A percentile compares a stretch with the other conserved stretches of the same genome.
These are phyloP conservation scores for Jacana jacana DNA, from an alignment of 2,113 vertebrate species.

Conservation along the genomic window DNA sequence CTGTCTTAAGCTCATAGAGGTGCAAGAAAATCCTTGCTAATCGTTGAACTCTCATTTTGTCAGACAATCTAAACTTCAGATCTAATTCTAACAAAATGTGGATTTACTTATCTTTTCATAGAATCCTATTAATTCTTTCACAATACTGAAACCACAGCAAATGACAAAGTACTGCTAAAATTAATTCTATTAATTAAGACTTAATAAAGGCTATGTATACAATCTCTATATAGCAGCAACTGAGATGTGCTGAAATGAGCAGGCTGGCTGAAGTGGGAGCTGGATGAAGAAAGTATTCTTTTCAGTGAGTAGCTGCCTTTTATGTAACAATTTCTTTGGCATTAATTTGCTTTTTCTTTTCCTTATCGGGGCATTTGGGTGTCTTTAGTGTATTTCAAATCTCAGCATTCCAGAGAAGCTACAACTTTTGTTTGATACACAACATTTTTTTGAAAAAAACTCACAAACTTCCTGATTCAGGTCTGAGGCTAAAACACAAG, in stretches of 20 bases:
- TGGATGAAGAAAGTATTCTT: neutral
- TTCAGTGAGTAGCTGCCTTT: slow-evolving; percentile 38
- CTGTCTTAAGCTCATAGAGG: neutral
- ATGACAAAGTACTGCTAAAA: neutral
- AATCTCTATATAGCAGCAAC: neutral
- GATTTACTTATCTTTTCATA: neutral
- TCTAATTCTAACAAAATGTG: neutral
- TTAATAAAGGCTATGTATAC: neutral
- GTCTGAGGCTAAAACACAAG: slow-evolving; percentile 13
- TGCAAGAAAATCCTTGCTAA: neutral
- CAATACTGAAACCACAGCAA: neutral
- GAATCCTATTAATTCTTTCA: neutral
- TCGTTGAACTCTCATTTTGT: neutral
- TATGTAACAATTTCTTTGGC: neutral
- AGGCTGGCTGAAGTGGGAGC: neutral
- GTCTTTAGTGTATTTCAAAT: slow-evolving; percentile 18
- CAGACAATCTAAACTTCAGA: neutral
- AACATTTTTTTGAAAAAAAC: slow-evolving; percentile 43
- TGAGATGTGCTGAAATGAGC: neutral
- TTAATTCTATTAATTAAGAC: neutral
- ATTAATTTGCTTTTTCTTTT: neutral
- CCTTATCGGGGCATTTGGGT: slow-evolving; percentile 16
- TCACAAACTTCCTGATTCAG: slow-evolving; percentile 51
- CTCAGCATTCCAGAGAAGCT: slow-evolving; percentile 45
- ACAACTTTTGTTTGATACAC: slow-evolving; percentile 44